phyloP scores from a whole-genome alignment of 2,888 invertebrate genomes.

The Euplexia lucipara region DNA sequence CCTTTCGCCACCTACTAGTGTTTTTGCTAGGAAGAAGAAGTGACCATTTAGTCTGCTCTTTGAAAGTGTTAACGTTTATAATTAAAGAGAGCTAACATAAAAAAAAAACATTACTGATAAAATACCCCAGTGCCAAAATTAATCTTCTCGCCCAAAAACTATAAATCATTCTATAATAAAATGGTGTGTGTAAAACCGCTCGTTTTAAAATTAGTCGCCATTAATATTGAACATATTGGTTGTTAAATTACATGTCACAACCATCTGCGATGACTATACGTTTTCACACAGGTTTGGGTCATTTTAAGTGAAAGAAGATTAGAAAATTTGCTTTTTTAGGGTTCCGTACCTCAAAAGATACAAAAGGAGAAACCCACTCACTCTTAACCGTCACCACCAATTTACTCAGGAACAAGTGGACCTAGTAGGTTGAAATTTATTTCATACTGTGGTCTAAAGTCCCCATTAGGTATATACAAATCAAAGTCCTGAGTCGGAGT shows the following conservation, averaged over 20 bases:
- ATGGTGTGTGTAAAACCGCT: constrained; percentile 17
- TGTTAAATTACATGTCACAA: constrained; percentile 45
- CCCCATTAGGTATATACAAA: too few relatives aligned
- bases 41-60: too few relatives aligned
- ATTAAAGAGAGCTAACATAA: not conserved
- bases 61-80: too few relatives aligned
- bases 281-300: constrained; percentile 23
- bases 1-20: too few relatives aligned
- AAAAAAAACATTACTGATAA: constrained; percentile 3
- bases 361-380: too few relatives aligned
- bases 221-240: constrained; percentile 35
- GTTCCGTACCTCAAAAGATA: too few relatives aligned
- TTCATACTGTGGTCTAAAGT: too few relatives aligned
- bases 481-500: too few relatives aligned
- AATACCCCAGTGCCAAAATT: not conserved
- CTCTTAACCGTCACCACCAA: too few relatives aligned
- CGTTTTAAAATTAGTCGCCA: constrained; percentile 36
- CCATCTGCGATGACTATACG: constrained; percentile 25
- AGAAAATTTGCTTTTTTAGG: not conserved
- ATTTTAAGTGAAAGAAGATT: constrained; percentile 11
- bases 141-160: constrained; percentile 10
- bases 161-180: constrained; percentile 24
- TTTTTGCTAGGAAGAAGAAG: not conserved
- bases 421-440: too few relatives aligned
- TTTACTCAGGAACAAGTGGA: too few relatives aligned